Evolutionary conservation across 53 echinoderm and acorn worm genomes (phyloP).

Genomic region (Paracentrotus lividus): DNA sequence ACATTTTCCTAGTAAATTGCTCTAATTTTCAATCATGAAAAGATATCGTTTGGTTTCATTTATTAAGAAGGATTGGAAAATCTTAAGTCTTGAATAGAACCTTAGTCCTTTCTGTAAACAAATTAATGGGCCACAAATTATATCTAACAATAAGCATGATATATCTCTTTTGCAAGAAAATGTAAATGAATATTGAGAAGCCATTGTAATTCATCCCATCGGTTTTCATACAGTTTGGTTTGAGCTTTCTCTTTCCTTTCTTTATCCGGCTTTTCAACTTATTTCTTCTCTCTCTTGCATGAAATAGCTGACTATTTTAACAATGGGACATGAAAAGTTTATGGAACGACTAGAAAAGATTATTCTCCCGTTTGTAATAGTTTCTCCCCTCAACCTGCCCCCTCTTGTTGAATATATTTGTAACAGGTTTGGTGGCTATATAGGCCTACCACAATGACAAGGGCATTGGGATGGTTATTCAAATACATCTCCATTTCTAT

Average conservation of each 20-base stretch:
- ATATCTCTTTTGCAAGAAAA: neutral
- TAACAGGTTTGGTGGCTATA: neutral
- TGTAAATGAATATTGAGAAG: neutral
- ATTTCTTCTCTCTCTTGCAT: neutral
- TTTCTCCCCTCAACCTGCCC: neutral
- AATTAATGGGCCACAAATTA: neutral
- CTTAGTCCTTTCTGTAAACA: conserved; percentile 16
- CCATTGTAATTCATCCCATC: neutral
- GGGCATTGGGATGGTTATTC: neutral
- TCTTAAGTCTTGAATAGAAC: neutral
- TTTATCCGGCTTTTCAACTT: neutral
- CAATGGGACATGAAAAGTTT: neutral
- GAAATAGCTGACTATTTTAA: conserved; percentile 15
- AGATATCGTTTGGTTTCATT: neutral
- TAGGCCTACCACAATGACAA: neutral
- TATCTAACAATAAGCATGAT: neutral
- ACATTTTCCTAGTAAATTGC: neutral
- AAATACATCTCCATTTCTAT: conserved; percentile 16
- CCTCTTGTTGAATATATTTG: neutral
- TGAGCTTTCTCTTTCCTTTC: neutral
- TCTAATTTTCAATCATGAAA: neutral
- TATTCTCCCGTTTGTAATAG: neutral
- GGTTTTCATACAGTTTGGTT: neutral
- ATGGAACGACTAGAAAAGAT: conserved; percentile 4
- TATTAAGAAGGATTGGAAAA: neutral